A percentile compares a stretch with the other conserved stretches of the same genome.
phyloP scores from a whole-genome alignment of 2,113 vertebrate genomes.

The Xyliphius kryptos region DNA sequence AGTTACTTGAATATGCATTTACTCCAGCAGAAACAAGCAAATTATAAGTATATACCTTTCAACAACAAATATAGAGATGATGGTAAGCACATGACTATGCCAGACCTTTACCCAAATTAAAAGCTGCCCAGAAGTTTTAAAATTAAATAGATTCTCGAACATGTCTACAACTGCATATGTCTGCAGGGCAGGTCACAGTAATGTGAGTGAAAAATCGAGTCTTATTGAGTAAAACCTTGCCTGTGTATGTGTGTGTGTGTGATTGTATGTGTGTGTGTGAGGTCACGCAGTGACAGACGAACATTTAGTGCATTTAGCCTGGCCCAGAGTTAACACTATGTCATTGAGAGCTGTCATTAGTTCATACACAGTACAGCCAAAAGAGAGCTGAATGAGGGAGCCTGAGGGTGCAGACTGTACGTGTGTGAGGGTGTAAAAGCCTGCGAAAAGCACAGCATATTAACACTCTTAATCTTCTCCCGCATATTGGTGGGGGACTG shows the following conservation, averaged over 20 bases:
- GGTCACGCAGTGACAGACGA: slow-evolving; percentile 37
- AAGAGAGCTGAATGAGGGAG: slow-evolving; percentile 32
- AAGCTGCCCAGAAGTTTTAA: no score
- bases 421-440: slow-evolving; percentile 29
- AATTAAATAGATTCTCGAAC: no score
- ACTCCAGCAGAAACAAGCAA: background rate
- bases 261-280: slow-evolving; percentile 10
- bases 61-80: slow-evolving; percentile 5
- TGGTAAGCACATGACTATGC: slow-evolving; percentile 11
- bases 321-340: slow-evolving; percentile 44
- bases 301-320: slow-evolving; percentile 38
- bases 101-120: slow-evolving; percentile 18
- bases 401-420: slow-evolving; percentile 30
- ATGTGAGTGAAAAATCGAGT: no score
- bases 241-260: no score
- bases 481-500: slow-evolving; percentile 44
- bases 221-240: no score
- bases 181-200: no score
- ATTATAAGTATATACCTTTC: background rate
- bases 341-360: slow-evolving; percentile 46
- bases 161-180: no score
- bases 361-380: slow-evolving; percentile 46
- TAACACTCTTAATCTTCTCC: slow-evolving; percentile 47
- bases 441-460: slow-evolving; percentile 43
- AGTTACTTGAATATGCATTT: no score